Conservation (phyloP, 1,140 invertebrate genomes). For the Grapholita molesta region DNA sequence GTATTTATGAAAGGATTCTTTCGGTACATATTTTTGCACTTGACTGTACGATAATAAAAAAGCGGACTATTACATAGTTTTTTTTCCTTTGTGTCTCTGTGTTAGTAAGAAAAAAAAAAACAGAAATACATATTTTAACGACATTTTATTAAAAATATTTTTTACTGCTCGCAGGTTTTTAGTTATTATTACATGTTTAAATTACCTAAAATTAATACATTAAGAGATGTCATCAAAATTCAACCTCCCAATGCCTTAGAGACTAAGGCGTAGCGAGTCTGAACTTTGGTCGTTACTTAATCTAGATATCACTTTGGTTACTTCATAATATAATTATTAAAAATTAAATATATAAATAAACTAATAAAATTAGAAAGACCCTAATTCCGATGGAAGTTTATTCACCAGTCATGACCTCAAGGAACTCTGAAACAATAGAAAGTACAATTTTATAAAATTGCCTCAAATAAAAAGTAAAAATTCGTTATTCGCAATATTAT, state of each 20-base stretch:
- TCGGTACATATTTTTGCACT: too few relatives aligned
- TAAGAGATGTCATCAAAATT: constrained; percentile 22
- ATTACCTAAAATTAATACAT: not conserved
- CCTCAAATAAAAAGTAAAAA: too few relatives aligned
- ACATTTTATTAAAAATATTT: not conserved
- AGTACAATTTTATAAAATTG: not conserved
- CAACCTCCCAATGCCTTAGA: constrained; percentile 13
- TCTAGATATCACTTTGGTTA: not conserved
- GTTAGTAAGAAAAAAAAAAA: not conserved
- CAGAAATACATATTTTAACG: not conserved
- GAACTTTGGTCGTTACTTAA: constrained; percentile 28
- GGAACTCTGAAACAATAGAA: constrained; percentile 80
- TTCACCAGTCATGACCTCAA: constrained; percentile 85
- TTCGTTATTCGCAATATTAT: too few relatives aligned
- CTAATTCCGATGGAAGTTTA: constrained; percentile 29
- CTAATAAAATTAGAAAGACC: not conserved
- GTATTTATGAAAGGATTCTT: too few relatives aligned
- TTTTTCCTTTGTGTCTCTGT: too few relatives aligned
- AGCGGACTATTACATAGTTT: too few relatives aligned
- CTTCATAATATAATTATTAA: constrained; percentile 10
- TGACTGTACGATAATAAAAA: too few relatives aligned
- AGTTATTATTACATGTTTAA: not conserved
- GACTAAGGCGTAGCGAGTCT: constrained; percentile 15
- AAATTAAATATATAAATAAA: not conserved
- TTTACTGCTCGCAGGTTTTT: not conserved